phyloP scores from a whole-genome alignment of 2,888 invertebrate species.

The Drosophila histrio region DNA sequence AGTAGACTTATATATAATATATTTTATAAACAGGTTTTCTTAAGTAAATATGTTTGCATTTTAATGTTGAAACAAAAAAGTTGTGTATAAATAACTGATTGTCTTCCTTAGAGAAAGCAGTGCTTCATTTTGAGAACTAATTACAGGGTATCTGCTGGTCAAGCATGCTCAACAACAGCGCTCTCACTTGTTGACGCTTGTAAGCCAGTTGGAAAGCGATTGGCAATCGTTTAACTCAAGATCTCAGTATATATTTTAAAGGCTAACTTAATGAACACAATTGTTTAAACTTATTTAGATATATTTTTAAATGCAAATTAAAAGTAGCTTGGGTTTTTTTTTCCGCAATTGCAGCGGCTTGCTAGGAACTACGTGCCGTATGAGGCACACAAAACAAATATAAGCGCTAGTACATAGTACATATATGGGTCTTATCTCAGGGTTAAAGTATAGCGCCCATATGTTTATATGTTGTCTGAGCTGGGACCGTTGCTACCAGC shows the following conservation, averaged over 20 bases:
- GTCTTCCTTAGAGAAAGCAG: too few species aligned
- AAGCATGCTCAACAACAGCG: neutral
- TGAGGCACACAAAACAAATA: neutral
- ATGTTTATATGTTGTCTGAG: slow-evolving; percentile 15
- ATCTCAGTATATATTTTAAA: neutral
- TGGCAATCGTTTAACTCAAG: neutral
- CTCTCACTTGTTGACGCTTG: neutral
- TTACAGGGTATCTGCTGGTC: neutral
- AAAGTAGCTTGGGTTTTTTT: neutral
- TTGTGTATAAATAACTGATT: too few species aligned
- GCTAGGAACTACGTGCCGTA: slow-evolving; percentile 22
- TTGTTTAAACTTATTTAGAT: neutral
- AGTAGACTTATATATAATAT: too few species aligned
- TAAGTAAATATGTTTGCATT: too few species aligned
- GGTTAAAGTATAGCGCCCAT: slow-evolving; percentile 13
- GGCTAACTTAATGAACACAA: neutral
- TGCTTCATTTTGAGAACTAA: too few species aligned
- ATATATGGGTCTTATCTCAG: slow-evolving; percentile 37
- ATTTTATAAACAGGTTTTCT: too few species aligned
- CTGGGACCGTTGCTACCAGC: slow-evolving; percentile 25
- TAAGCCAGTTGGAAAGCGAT: slow-evolving; percentile 4
- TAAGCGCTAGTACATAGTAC: neutral
- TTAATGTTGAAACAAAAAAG: too few species aligned
- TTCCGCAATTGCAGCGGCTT: neutral
- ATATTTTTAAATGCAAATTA: neutral